Conservation (phyloP, 2,888 invertebrate species). For the Anaspis maculata region DNA sequence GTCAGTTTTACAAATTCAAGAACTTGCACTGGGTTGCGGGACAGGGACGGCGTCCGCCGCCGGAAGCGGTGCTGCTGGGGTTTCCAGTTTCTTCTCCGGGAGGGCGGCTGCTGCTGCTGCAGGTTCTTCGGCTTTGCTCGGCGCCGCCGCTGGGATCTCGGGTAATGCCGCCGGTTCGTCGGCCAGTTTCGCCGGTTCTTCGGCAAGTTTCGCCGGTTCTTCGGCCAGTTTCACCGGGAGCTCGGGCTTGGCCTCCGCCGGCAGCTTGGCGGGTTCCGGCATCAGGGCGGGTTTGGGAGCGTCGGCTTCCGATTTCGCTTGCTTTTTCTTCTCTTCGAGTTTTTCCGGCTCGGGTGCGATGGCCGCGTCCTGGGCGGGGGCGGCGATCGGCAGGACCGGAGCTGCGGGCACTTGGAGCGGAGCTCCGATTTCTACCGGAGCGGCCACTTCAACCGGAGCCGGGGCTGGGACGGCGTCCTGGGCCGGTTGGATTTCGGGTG, state of each 20-base stretch:
- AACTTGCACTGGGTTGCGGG: constrained; percentile 33
- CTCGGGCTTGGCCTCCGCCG: not conserved
- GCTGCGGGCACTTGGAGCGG: too few relatives aligned
- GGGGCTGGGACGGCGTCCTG: too few relatives aligned
- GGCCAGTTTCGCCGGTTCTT: not conserved
- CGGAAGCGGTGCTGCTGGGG: constrained; percentile 26
- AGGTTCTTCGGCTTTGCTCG: not conserved
- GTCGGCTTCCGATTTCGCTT: too few relatives aligned
- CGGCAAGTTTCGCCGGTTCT: constrained; percentile 3
- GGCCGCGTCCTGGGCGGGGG: too few relatives aligned
- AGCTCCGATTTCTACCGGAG: too few relatives aligned
- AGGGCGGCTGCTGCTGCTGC: not conserved
- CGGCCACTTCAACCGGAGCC: too few relatives aligned
- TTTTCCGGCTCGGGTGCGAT: too few relatives aligned
- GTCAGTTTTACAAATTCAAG: constrained; percentile 33
- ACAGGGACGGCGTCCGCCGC: too few relatives aligned
- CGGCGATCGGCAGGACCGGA: too few relatives aligned
- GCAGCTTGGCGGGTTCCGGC: not conserved
- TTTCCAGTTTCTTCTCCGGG: constrained; percentile 4
- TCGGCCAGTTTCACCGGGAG: not conserved
- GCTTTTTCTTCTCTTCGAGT: too few relatives aligned
- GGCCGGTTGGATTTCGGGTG: too few relatives aligned
- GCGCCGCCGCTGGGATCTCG: not conserved
- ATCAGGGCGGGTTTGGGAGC: not conserved
- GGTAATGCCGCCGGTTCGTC: not conserved